Conservation (phyloP, 1,140 invertebrate species). For the Drosophila asahinai region DNA sequence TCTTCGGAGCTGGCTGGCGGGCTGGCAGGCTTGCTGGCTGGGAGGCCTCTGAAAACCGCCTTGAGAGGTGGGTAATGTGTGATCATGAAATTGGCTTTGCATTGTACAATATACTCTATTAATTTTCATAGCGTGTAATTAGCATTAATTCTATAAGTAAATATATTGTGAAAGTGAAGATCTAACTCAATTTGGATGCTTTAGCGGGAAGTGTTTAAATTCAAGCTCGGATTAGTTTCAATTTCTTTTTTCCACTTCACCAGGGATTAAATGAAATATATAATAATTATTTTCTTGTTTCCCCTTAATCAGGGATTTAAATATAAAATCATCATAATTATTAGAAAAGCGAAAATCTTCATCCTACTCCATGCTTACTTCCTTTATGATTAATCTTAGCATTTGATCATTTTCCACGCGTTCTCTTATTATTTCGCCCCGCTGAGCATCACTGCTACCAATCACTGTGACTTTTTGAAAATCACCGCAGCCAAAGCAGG, state of each 20-base stretch:
- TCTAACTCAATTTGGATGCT: background rate
- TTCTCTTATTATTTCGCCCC: conserved; percentile 13
- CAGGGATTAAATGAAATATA: background rate
- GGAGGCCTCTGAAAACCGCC: background rate
- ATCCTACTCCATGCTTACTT: background rate
- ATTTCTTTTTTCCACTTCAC: background rate
- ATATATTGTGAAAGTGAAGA: conserved; percentile 8
- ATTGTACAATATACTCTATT: conserved; percentile 5
- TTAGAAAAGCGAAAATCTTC: conserved; percentile 11
- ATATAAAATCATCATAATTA: background rate
- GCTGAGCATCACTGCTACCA: conserved; percentile 55
- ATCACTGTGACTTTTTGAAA: conserved; percentile 51
- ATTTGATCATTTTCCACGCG: background rate
- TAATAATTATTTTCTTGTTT: background rate
- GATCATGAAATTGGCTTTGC: background rate
- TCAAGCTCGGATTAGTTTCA: background rate
- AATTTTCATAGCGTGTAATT: conserved; percentile 3
- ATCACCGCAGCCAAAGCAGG: conserved; percentile 27
- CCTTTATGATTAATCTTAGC: conserved; percentile 13
- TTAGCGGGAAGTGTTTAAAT: background rate
- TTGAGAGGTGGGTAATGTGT: conserved; percentile 8
- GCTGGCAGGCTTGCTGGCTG: background rate
- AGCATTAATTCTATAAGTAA: background rate
- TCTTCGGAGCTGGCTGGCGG: background rate
- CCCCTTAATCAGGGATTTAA: conserved; percentile 5